Evolutionary conservation across 1,140 invertebrate species (phyloP), one percentile per base, ranked within the genome.

Genomic region (Sminthurinus signatus): DNA sequence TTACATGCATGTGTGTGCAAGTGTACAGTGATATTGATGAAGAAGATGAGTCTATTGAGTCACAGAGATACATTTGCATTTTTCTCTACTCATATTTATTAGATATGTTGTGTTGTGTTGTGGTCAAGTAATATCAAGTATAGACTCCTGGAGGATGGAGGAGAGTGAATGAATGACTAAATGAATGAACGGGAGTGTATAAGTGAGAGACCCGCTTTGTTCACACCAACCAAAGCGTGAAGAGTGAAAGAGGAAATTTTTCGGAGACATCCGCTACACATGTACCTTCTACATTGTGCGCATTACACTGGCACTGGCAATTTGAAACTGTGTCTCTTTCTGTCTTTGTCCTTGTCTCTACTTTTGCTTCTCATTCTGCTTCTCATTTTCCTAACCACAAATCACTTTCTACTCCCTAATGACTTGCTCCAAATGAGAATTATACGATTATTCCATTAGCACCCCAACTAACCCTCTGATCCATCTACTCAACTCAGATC

Each of bases 381-480:
- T 10, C 5, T 19, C 23, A 23, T 8, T 27, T 8, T 8, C 19
- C 21, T 28, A 15, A 23, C 21, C 50, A 52, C 50, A 52, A 52
- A 52, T 52, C 50, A 52, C 50, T 29, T 52, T 23, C 50, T 27
- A 52, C 3, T 52, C 50, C 50, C 50, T 52, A 52, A 52, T 52
- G 50, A 52, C 50, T 52, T 25, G 50, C 4, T 52, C 50, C 21
- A 52, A 52, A 52, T 52, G 50, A 52, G 50, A 52, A 52, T 52
- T 52, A 52, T 52, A 52, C 50, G 50, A 52, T 52, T 52, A 52
- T 52, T 52, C 50, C 50, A 52, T 52, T 52, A 52, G 50, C 50
- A 52, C 50, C 50, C 50, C 12, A 19, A 19, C 50, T 23, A 28
- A 4, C 50, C 50, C 50, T 52, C 50, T 23, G 28, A n/a, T n/a